phyloP scores from a whole-genome alignment of 2,797 vertebrate species.

The Zenarchopterus dispar region DNA sequence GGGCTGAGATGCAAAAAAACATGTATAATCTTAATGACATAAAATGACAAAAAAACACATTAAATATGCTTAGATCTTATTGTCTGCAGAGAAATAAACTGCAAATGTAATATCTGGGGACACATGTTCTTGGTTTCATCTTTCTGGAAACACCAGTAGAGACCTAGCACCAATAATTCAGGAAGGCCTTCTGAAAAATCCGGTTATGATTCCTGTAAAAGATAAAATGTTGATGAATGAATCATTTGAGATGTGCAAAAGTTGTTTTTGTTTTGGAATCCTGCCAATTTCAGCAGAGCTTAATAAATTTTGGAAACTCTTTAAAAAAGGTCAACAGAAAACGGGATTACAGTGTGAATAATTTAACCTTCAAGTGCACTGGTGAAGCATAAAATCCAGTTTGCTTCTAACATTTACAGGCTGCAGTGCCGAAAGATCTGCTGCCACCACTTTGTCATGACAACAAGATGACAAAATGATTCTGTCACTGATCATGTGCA shows the following conservation, averaged over 20 bases:
- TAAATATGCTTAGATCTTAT: too few relatives aligned
- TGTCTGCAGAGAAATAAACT: too few relatives aligned
- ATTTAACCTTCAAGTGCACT: slow-evolving; percentile 6
- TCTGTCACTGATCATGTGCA: slow-evolving; percentile 1
- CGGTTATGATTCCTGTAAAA: too few relatives aligned
- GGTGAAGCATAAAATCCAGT: background rate
- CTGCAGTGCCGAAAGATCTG: background rate
- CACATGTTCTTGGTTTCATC: background rate
- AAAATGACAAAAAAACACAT: too few relatives aligned
- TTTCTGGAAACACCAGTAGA: background rate
- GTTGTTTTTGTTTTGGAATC: too few relatives aligned
- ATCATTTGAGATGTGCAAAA: background rate
- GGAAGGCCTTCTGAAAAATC: too few relatives aligned
- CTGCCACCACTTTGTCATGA: background rate
- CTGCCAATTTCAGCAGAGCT: too few relatives aligned
- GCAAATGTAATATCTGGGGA: too few relatives aligned
- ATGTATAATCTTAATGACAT: too few relatives aligned
- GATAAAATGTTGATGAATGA: too few relatives aligned
- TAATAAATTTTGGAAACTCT: background rate
- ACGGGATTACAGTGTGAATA: slow-evolving; percentile 5
- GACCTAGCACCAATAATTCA: background rate
- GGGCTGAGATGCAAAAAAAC: too few relatives aligned
- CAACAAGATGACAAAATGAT: slow-evolving; percentile 3
- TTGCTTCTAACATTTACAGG: background rate
- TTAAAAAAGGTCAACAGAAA: slow-evolving; percentile 11